phyloP scores from a whole-genome alignment of 2,113 vertebrate genomes.

The Polypterus senegalus region DNA sequence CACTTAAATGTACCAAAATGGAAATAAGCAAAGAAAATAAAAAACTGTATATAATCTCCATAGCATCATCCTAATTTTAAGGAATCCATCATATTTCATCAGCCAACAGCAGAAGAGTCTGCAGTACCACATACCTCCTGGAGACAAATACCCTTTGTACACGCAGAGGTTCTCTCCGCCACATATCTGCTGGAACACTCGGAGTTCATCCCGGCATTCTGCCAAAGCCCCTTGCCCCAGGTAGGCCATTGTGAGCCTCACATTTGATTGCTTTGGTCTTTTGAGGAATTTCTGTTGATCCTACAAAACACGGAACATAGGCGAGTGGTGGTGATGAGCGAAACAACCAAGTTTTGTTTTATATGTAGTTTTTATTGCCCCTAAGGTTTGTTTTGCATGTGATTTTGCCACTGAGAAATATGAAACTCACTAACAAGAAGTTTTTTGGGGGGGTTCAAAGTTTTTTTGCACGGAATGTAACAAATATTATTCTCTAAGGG shows the following conservation, averaged over 20 bases:
- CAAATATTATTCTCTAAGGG: background rate
- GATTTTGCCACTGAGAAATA: background rate
- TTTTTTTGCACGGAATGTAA: background rate
- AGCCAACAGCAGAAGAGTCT: too few relatives aligned
- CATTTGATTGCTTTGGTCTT: constrained; percentile 45
- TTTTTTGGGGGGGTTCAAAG: background rate
- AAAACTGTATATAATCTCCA: too few relatives aligned
- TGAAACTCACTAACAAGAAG: background rate
- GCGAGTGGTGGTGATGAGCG: background rate
- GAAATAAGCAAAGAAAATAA: too few relatives aligned
- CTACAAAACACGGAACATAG: constrained; percentile 17
- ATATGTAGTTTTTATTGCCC: background rate
- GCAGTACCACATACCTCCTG: constrained; percentile 40
- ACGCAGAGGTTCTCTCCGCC: constrained; percentile 60
- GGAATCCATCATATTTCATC: too few relatives aligned
- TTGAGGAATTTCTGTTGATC: constrained; percentile 13
- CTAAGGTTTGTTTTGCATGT: background rate
- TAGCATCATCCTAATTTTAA: too few relatives aligned
- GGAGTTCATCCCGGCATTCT: constrained; percentile 44
- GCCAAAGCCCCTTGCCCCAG: constrained; percentile 30
- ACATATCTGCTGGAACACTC: constrained; percentile 55
- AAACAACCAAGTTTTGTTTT: background rate
- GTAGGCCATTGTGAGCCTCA: constrained; percentile 52
- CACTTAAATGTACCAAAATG: too few relatives aligned
- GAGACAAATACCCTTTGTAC: constrained; percentile 46